Base-by-base conservation (phyloP, 2,888 invertebrate species). In the Chrysina gloriosa region DNA sequence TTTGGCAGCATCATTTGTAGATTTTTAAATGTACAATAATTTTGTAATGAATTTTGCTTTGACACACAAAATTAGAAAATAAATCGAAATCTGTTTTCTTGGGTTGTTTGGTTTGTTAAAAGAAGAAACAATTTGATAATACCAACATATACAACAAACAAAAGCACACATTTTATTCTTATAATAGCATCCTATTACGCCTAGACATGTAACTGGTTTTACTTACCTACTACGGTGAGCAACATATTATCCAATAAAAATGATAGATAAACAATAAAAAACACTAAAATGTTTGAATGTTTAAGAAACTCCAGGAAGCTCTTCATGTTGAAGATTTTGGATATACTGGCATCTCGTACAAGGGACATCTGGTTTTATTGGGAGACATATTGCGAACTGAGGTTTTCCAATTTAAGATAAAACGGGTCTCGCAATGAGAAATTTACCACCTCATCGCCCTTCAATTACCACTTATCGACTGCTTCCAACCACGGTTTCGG, bases 191-290 rank as follows among this genome's bases (percentile, higher is more conserved):
- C n/a, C n/a, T n/a, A n/a, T n/a, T n/a, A n/a, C n/a, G n/a, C n/a
- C n/a, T n/a, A n/a, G n/a, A n/a, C n/a, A n/a, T n/a, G n/a, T n/a
- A n/a, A n/a, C n/a, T n/a, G n/a, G n/a, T 63, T 23, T 36, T 47
- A 71, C 90, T 89, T 84, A 96, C 96, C 96, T 56, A 96, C 91
- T 34, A 95, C 93, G 31, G 96, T 96, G 50, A 96, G 86, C 19
- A 96, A 86, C 70, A 95, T 89, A 83, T 96, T 96, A 84, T 96
- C 96, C 81, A 93, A 83, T 76, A 94, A 87, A 79, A 94, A 88
- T 1, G 93, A 91, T 69, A 92, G 82, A 80, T 94, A 94, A 63
- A 93, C 89, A 69, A 90, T 85, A 21, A 85, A 73, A 65, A 90
- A 87, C 58, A 85, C 76, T 42, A 84, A 71, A 50, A 82, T 71